These are phyloP conservation scores for Jordanella pulchra DNA, from an alignment of 2,797 vertebrate species.

Conservation along the genomic window DNA sequence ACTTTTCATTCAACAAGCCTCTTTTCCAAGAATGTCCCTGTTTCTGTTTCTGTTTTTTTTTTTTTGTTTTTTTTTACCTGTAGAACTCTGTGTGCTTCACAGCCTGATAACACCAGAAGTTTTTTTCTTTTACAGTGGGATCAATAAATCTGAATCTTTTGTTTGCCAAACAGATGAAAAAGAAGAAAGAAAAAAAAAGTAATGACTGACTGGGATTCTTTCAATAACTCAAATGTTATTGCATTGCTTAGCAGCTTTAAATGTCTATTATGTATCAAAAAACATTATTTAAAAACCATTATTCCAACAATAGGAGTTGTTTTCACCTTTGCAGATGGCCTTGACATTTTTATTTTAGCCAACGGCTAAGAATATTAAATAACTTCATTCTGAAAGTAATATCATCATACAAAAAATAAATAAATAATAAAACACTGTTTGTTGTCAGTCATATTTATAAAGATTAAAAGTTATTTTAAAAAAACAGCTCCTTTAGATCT, in stretches of 20 bases:
- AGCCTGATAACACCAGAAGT: neutral
- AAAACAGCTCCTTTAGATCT: neutral
- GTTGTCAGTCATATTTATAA: no score
- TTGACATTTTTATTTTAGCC: neutral
- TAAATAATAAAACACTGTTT: neutral
- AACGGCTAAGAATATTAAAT: neutral
- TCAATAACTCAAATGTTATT: neutral
- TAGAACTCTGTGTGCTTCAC: neutral
- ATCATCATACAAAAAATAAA: no score
- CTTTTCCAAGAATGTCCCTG: conserved; percentile 37
- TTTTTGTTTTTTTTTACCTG: neutral
- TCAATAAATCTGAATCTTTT: neutral
- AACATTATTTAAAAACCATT: neutral
- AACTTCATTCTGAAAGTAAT: no score
- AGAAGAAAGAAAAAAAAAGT: neutral
- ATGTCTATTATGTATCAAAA: neutral
- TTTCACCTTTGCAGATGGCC: neutral
- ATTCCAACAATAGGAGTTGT: neutral
- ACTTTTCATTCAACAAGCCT: conserved; percentile 6
- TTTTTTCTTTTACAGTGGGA: no score
- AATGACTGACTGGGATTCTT: neutral
- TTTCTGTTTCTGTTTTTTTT: neutral
- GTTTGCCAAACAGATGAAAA: neutral
- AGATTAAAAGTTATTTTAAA: neutral
- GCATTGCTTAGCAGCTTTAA: neutral